phyloP scores from a whole-genome alignment of 2,888 invertebrate genomes.

The Eugnorisma glareosa region DNA sequence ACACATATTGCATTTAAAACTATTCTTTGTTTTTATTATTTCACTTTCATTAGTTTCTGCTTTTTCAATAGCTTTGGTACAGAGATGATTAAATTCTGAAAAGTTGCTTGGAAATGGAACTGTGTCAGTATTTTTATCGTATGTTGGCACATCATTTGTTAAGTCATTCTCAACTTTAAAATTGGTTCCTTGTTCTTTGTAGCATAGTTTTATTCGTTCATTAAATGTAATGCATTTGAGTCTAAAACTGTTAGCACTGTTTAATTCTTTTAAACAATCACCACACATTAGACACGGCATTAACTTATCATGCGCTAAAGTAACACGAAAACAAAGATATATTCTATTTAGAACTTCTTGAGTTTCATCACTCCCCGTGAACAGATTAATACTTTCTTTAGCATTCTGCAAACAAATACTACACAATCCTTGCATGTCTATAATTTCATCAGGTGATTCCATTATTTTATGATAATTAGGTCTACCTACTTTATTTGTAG shows the following conservation, averaged over 20 bases:
- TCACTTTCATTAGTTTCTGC: constrained; percentile 3
- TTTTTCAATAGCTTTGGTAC: constrained; percentile 12
- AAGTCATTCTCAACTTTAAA: constrained; percentile 38
- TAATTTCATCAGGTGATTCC: constrained; percentile 16
- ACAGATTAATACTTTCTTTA: constrained; percentile 67
- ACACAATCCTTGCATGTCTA: constrained; percentile 69
- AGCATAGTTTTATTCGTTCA: constrained; percentile 71
- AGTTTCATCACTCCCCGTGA: constrained; percentile 69
- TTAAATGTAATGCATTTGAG: constrained; percentile 80
- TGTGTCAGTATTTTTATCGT: constrained; percentile 53
- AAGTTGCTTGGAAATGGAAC: constrained; percentile 25
- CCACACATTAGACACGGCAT: constrained; percentile 80
- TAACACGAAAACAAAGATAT: constrained; percentile 80
- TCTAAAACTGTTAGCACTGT: constrained; percentile 77
- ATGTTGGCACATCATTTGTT: constrained; percentile 10
- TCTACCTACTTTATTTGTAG: neutral
- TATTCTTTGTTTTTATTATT: neutral
- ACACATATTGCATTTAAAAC: constrained; percentile 77
- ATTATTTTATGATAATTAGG: constrained; percentile 10
- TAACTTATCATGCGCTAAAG: constrained; percentile 70
- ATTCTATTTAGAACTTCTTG: constrained; percentile 77
- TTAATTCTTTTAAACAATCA: constrained; percentile 78
- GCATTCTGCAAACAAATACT: constrained; percentile 78
- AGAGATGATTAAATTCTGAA: constrained; percentile 37
- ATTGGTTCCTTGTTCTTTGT: constrained; percentile 46